These are phyloP conservation scores for Chironomus tentans DNA, from an alignment of 2,888 invertebrate species.

Conservation along the genomic window DNA sequence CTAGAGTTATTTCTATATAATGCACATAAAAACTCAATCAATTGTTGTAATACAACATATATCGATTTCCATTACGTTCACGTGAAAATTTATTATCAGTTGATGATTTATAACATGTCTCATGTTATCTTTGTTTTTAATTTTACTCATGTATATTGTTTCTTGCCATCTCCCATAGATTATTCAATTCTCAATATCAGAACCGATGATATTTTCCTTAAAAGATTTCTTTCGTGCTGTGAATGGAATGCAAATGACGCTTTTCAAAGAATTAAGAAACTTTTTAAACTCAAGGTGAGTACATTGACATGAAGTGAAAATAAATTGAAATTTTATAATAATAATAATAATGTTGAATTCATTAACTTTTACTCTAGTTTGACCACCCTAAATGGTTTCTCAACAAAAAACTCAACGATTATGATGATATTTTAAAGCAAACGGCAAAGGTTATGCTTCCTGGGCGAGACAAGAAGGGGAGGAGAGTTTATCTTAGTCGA, in stretches of 20 bases:
- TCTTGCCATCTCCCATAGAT: slow-evolving; percentile 30
- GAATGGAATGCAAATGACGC: slow-evolving; percentile 37
- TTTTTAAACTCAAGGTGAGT: slow-evolving; percentile 24
- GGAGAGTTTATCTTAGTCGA: slow-evolving; percentile 38
- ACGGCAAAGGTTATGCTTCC: slow-evolving; percentile 36
- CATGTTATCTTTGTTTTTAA: background rate
- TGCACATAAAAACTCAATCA: too few relatives aligned
- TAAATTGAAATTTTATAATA: background rate
- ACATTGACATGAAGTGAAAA: background rate
- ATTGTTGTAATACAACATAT: too few relatives aligned
- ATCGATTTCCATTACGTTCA: too few relatives aligned
- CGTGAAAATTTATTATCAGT: too few relatives aligned
- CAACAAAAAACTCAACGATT: slow-evolving; percentile 32
- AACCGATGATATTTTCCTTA: slow-evolving; percentile 36
- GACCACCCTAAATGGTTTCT: slow-evolving; percentile 39
- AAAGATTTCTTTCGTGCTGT: slow-evolving; percentile 36
- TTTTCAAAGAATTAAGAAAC: slow-evolving; percentile 34
- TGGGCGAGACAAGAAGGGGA: slow-evolving; percentile 37
- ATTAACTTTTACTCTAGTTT: slow-evolving; percentile 23
- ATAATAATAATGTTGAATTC: too few relatives aligned
- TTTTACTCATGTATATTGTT: too few relatives aligned
- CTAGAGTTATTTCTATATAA: too few relatives aligned
- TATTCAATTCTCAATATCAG: slow-evolving; percentile 32
- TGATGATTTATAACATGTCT: too few relatives aligned
- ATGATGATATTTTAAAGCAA: slow-evolving; percentile 34